Evolutionary conservation across 2,888 invertebrate species (phyloP).

Genomic region (Melieria picta): DNA sequence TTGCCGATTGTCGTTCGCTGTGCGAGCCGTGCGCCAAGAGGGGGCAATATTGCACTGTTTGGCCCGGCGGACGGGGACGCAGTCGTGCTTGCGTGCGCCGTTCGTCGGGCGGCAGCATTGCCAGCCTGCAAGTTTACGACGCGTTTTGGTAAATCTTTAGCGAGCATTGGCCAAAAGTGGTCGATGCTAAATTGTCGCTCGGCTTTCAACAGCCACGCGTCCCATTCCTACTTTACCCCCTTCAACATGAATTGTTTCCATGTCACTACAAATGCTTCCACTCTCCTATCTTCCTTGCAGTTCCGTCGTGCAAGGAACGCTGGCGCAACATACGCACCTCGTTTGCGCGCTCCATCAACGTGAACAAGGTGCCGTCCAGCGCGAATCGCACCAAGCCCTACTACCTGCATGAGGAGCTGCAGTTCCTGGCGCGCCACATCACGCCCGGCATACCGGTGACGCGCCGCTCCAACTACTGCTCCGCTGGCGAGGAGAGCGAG

Average conservation of each 20-base stretch:
- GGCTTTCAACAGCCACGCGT: too few relatives aligned
- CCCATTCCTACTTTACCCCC: too few relatives aligned
- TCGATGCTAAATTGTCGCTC: too few relatives aligned
- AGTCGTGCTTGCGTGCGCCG: too few relatives aligned
- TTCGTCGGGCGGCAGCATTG: too few relatives aligned
- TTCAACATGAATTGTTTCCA: too few relatives aligned
- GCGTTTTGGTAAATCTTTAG: too few relatives aligned
- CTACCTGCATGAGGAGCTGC: constrained; percentile 52
- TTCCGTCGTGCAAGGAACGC: constrained; percentile 59
- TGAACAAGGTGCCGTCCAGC: constrained; percentile 51
- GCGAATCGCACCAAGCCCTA: constrained; percentile 56
- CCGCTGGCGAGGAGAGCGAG: constrained; percentile 46
- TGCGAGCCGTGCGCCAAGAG: neutral
- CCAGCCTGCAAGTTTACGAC: too few relatives aligned
- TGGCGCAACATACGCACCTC: constrained; percentile 63
- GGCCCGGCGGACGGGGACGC: too few relatives aligned
- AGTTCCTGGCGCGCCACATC: constrained; percentile 52
- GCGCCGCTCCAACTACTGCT: constrained; percentile 41
- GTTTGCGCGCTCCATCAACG: constrained; percentile 60
- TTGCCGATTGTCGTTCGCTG: constrained; percentile 12
- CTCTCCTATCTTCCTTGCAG: constrained; percentile 40
- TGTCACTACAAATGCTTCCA: too few relatives aligned
- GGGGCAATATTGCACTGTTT: too few relatives aligned
- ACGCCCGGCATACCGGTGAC: constrained; percentile 50
- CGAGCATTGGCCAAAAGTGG: too few relatives aligned